phyloP scores from a whole-genome alignment of 1,140 invertebrate species.

The Anastatus disparis region DNA sequence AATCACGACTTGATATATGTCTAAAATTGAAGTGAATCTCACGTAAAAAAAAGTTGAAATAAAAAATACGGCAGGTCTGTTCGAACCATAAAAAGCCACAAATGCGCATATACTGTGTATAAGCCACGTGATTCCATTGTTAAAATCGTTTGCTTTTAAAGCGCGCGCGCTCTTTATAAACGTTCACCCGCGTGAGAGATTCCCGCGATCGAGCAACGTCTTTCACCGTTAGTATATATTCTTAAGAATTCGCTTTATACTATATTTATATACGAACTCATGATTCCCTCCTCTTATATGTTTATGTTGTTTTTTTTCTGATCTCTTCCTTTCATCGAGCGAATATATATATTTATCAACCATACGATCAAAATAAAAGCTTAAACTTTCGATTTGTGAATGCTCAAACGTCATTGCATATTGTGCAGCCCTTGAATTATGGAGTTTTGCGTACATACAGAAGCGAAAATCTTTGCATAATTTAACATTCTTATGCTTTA shows the following conservation, averaged over 20 bases:
- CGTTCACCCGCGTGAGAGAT: conserved; percentile 14
- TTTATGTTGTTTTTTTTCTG: not conserved
- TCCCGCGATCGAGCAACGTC: conserved; percentile 12
- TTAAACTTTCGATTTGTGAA: not conserved
- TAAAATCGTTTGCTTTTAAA: not conserved
- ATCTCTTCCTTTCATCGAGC: not conserved
- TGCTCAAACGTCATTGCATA: too few relatives aligned
- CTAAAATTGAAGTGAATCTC: conserved; percentile 19
- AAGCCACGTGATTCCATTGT: not conserved
- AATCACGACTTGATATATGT: not conserved
- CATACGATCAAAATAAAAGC: not conserved
- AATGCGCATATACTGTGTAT: conserved; percentile 3
- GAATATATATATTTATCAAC: not conserved
- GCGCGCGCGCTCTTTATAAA: not conserved
- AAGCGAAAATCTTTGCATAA: not conserved
- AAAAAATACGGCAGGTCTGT: not conserved
- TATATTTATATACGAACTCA: conserved; percentile 7
- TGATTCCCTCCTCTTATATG: too few relatives aligned
- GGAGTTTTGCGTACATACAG: not conserved
- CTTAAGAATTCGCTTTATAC: not conserved
- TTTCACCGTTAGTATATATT: conserved; percentile 26
- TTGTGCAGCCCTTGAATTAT: conserved; percentile 10
- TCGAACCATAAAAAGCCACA: conserved; percentile 10
- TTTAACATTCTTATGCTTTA: too few relatives aligned
- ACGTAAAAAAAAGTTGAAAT: not conserved